These are phyloP conservation scores for Tuberolachnus salignus DNA, from an alignment of 2,888 invertebrate genomes.

Conservation along the genomic window DNA sequence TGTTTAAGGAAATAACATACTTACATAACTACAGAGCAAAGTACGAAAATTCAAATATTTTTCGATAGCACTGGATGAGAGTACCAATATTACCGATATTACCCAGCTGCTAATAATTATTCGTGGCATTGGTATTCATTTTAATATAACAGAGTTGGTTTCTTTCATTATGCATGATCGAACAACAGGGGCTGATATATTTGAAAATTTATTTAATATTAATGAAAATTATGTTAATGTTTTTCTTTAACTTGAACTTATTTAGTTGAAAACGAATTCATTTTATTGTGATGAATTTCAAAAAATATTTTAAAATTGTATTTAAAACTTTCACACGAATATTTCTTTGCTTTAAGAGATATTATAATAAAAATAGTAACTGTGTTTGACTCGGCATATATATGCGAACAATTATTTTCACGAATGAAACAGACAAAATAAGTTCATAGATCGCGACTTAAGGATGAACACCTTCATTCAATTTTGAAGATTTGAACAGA, in stretches of 20 bases:
- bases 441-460: not conserved
- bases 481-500: not conserved
- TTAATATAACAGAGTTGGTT: constrained; percentile 25
- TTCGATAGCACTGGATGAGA: too few species aligned
- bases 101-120: constrained; percentile 26
- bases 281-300: constrained; percentile 5
- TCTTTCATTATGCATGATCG: constrained; percentile 26
- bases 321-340: not conserved
- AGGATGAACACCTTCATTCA: not conserved
- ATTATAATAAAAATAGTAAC: not conserved
- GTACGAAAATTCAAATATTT: too few species aligned
- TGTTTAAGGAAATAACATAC: too few species aligned
- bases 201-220: constrained; percentile 18
- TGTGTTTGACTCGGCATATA: not conserved
- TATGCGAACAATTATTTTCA: constrained; percentile 11
- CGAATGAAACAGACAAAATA: too few species aligned
- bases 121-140: constrained; percentile 26
- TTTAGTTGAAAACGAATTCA: constrained; percentile 15
- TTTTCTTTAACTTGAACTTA: constrained; percentile 7
- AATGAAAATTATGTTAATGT: not conserved
- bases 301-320: constrained; percentile 13
- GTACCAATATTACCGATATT: too few species aligned
- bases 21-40: too few species aligned
- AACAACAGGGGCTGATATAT: constrained; percentile 38
- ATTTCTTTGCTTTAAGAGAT: not conserved